Conservation (phyloP, 1,140 invertebrate species). For the Monomorium pharaonis region DNA sequence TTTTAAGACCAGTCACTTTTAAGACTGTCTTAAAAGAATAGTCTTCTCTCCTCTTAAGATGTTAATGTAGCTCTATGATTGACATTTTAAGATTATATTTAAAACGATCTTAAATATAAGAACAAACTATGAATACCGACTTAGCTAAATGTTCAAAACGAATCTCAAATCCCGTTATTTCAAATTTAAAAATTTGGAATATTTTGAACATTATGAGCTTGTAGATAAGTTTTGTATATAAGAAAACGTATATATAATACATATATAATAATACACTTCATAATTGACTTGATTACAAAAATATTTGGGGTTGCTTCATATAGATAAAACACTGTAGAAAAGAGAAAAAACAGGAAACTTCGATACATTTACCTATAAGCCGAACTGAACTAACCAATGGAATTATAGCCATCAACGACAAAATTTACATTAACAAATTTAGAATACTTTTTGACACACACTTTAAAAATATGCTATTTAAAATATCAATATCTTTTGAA, state of each 20-base stretch:
- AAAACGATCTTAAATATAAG: too few species aligned
- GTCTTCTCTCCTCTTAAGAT: too few species aligned
- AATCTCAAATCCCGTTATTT: background rate
- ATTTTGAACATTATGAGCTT: background rate
- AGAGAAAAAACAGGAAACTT: background rate
- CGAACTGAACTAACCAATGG: background rate
- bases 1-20: too few species aligned
- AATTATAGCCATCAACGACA: background rate
- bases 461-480: background rate
- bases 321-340: background rate
- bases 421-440: background rate
- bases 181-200: slow-evolving; percentile 1
- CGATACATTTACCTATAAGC: background rate
- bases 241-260: background rate
- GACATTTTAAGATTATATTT: too few species aligned
- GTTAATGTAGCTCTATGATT: too few species aligned
- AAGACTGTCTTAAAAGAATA: too few species aligned
- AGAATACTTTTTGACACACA: background rate
- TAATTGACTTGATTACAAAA: slow-evolving; percentile 22
- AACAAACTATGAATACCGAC: too few species aligned
- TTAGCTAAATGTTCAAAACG: background rate
- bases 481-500: background rate
- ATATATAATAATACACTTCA: background rate
- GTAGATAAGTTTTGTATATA: background rate
- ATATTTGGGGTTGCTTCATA: background rate